Evolutionary conservation across 2,113 vertebrate species (phyloP).

Genomic region (Axis porcinus): DNA sequence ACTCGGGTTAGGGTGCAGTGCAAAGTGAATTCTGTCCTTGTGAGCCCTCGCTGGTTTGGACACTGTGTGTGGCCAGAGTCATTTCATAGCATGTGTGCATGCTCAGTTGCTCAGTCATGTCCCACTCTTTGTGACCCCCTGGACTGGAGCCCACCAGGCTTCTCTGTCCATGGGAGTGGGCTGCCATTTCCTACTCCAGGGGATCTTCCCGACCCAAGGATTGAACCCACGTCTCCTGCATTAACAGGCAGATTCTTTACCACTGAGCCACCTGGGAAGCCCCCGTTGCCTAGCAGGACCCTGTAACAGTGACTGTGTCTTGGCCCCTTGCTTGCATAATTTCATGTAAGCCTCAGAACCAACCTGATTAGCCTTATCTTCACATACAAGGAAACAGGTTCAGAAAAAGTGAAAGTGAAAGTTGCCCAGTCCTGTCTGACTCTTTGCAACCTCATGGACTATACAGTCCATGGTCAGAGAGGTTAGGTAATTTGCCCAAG

Average conservation of each 20-base stretch:
- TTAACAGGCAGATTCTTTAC: not conserved
- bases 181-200: not conserved
- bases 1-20: rapidly evolving
- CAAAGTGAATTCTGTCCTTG: not conserved
- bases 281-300: not conserved
- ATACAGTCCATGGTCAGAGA: not conserved
- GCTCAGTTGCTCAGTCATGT: not conserved
- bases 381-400: not conserved
- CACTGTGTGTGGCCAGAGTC: rapidly evolving
- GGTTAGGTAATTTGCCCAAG: not conserved
- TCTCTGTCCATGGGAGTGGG: not conserved
- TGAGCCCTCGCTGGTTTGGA: not conserved
- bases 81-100: rapidly evolving
- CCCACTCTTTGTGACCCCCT: not conserved
- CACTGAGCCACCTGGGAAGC: not conserved
- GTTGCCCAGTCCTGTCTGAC: not conserved
- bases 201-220: not conserved
- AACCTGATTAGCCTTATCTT: not conserved
- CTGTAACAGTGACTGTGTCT: not conserved
- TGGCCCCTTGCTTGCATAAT: not conserved
- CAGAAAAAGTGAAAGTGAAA: not conserved
- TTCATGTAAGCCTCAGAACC: not conserved
- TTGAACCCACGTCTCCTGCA: not conserved
- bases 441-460: not conserved
- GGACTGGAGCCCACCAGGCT: not conserved